Percentiles rank a stretch among this genome's conserved stretches.
phyloP scores from a whole-genome alignment of 2,797 vertebrate species.

The Epinephelus coioides region DNA sequence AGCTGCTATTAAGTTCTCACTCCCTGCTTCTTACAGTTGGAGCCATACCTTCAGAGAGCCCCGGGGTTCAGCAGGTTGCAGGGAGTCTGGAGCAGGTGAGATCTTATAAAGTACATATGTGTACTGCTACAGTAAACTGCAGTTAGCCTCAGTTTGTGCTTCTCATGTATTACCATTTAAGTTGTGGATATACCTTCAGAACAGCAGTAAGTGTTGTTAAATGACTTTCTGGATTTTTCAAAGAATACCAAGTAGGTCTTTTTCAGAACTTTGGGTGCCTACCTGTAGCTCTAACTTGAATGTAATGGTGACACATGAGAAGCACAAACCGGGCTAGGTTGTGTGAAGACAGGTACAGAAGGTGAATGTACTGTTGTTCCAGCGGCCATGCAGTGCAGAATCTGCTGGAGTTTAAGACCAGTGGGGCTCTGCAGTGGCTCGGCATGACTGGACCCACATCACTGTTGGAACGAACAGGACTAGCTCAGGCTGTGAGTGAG shows the following conservation, averaged over 20 bases:
- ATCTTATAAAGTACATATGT: neutral
- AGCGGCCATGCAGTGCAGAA: slow-evolving; percentile 86
- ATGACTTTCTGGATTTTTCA: neutral
- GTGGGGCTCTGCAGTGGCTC: slow-evolving; percentile 76
- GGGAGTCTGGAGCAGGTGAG: slow-evolving; percentile 85
- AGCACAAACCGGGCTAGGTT: neutral
- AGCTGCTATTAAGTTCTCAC: neutral
- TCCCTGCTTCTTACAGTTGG: slow-evolving; percentile 71
- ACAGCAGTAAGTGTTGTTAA: neutral
- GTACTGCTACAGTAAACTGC: neutral
- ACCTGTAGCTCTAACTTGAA: neutral
- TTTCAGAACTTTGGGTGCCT: neutral
- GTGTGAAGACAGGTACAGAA: neutral
- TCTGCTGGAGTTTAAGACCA: slow-evolving; percentile 83
- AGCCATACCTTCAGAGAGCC: slow-evolving; percentile 76
- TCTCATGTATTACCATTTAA: neutral
- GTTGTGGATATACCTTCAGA: neutral
- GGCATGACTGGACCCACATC: slow-evolving; percentile 58
- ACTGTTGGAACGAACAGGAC: slow-evolving; percentile 80
- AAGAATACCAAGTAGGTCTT: neutral
- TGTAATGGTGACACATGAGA: neutral
- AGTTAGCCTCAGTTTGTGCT: neutral
- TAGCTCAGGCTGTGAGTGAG: slow-evolving; percentile 66
- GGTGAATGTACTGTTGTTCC: slow-evolving; percentile 25
- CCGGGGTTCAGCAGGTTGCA: slow-evolving; percentile 82